These are phyloP conservation scores for Solea senegalensis DNA, from an alignment of 2,113 vertebrate species.

Conservation along the genomic window DNA sequence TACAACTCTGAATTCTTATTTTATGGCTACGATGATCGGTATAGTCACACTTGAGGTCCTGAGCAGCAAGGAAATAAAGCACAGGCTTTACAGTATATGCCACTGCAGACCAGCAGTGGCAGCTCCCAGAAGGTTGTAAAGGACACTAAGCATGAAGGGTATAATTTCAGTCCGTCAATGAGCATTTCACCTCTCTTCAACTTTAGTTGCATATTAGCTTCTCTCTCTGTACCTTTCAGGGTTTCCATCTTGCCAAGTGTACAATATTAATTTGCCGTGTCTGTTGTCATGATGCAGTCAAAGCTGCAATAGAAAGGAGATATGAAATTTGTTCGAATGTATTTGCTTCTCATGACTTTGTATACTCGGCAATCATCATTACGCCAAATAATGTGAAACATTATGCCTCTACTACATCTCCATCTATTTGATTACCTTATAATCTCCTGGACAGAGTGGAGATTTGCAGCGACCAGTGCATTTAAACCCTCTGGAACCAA, in stretches of 20 bases:
- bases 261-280: not conserved
- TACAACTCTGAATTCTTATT: slow-evolving; percentile 16
- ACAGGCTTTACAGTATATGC: not conserved
- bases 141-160: slow-evolving; percentile 5
- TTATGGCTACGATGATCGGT: slow-evolving; percentile 13
- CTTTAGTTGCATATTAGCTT: slow-evolving; percentile 8
- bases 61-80: slow-evolving; percentile 13
- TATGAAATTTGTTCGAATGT: not conserved
- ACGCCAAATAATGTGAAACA: slow-evolving; percentile 70
- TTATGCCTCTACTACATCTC: slow-evolving; percentile 64
- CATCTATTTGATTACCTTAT: slow-evolving; percentile 81
- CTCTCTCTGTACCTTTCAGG: not conserved
- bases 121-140: slow-evolving; percentile 10
- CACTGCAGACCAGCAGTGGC: not conserved
- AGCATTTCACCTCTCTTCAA: not conserved
- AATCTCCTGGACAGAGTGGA: slow-evolving; percentile 79
- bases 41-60: not conserved
- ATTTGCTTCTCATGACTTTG: slow-evolving; percentile 28
- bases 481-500: slow-evolving; percentile 87
- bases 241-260: not conserved
- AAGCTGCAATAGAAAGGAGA: not conserved
- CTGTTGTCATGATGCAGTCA: not conserved
- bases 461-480: slow-evolving; percentile 73
- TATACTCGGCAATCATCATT: slow-evolving; percentile 43
- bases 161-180: slow-evolving; percentile 2